phyloP scores from a whole-genome alignment of 1,140 invertebrate species.

The Branchinecta lynchi region DNA sequence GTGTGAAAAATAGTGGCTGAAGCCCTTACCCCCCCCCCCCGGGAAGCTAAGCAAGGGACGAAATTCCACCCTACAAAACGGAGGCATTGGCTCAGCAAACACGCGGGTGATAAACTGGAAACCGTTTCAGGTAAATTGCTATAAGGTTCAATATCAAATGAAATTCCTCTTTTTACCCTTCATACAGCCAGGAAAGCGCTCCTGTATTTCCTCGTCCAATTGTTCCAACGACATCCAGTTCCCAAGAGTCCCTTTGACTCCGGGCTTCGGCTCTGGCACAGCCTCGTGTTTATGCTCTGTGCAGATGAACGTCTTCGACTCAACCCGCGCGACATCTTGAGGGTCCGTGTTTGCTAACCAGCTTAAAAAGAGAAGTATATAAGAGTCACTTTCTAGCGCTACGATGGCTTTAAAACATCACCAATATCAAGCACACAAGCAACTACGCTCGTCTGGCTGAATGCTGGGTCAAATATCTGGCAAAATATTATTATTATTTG shows the following conservation, averaged over 20 bases:
- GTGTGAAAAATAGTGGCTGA: too few species aligned
- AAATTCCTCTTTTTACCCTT: constrained; percentile 40
- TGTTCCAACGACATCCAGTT: constrained; percentile 86
- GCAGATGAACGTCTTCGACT: constrained; percentile 88
- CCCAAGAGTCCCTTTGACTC: constrained; percentile 61
- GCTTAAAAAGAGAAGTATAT: constrained; percentile 34
- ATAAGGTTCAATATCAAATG: too few species aligned
- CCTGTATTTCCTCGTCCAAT: constrained; percentile 62
- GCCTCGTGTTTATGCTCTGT: constrained; percentile 65
- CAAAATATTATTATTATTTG: background rate
- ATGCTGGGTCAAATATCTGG: background rate
- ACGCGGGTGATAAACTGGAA: too few species aligned
- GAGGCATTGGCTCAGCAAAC: too few species aligned
- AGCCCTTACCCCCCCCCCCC: too few species aligned
- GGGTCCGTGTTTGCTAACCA: constrained; percentile 91
- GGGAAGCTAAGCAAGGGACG: too few species aligned
- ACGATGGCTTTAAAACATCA: background rate
- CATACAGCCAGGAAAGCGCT: constrained; percentile 91
- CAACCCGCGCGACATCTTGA: constrained; percentile 90
- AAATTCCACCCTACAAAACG: too few species aligned
- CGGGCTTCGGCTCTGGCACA: constrained; percentile 55
- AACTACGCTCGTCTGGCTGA: background rate
- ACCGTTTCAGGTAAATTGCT: too few species aligned
- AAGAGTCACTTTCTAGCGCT: background rate
- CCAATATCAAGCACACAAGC: background rate